A percentile compares a stretch with the other conserved stretches of the same genome.
phyloP scores from a whole-genome alignment of 2,113 vertebrate genomes.

The Actinemys pallida region DNA sequence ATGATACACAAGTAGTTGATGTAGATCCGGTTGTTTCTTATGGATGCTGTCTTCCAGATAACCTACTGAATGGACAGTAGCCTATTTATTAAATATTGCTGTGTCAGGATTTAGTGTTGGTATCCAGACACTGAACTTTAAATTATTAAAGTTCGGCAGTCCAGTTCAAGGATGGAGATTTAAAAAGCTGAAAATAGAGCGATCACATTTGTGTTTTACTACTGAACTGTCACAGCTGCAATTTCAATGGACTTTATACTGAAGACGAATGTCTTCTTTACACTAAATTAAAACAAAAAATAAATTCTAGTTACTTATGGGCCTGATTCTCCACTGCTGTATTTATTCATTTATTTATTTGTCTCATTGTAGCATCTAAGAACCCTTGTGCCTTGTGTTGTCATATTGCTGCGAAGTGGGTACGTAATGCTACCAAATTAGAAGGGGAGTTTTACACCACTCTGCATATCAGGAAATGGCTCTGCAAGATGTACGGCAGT shows the following conservation, averaged over 20 bases:
- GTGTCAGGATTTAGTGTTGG: too few species aligned
- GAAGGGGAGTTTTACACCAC: neutral
- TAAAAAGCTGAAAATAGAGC: neutral
- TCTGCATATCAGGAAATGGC: neutral
- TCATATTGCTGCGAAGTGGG: neutral
- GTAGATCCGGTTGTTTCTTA: too few species aligned
- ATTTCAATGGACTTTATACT: neutral
- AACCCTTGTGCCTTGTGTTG: neutral
- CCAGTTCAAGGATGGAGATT: neutral
- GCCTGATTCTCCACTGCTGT: neutral
- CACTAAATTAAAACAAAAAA: neutral
- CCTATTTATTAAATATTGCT: too few species aligned
- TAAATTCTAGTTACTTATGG: neutral
- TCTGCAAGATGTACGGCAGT: neutral
- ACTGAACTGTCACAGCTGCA: neutral
- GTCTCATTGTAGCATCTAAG: neutral
- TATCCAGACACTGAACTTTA: too few species aligned
- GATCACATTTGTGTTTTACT: neutral
- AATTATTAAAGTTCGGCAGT: neutral
- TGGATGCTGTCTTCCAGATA: too few species aligned
- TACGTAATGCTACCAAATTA: neutral
- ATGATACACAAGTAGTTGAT: too few species aligned
- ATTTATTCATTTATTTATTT: too few species aligned
- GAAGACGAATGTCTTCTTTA: neutral
- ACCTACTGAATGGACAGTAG: too few species aligned